Percentiles rank a stretch among this genome's conserved stretches.
phyloP scores from a whole-genome alignment of 2,113 vertebrate species.

The Mus spicilegus region DNA sequence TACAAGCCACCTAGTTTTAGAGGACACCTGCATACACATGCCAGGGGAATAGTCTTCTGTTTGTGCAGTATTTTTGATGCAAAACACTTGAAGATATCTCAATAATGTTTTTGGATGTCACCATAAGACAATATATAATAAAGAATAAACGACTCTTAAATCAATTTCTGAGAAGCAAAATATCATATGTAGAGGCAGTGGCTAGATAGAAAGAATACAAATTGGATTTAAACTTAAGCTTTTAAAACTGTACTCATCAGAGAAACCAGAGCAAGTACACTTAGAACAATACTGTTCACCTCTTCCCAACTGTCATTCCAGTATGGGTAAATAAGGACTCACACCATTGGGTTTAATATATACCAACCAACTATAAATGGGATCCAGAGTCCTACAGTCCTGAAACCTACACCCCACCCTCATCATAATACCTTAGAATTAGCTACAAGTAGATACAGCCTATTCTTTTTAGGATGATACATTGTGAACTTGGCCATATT shows the following conservation, averaged over 20 bases:
- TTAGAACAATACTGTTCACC: background rate
- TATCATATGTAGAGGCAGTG: background rate
- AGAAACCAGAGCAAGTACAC: background rate
- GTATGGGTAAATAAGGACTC: background rate
- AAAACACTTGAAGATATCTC: background rate
- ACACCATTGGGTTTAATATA: background rate
- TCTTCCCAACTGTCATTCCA: background rate
- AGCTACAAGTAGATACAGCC: background rate
- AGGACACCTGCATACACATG: no score
- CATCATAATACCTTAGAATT: background rate
- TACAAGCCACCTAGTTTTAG: background rate
- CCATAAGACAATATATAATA: background rate
- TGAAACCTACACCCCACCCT: background rate
- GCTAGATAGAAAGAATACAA: background rate
- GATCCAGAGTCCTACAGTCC: no score
- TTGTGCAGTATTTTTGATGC: background rate
- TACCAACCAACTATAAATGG: background rate
- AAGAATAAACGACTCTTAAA: background rate
- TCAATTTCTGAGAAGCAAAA: background rate
- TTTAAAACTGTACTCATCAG: background rate
- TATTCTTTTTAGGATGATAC: background rate
- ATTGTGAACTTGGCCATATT: background rate
- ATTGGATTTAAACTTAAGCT: background rate
- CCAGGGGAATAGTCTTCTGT: no score
- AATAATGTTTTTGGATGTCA: background rate